phyloP scores from a whole-genome alignment of 2,113 vertebrate species.

The Halichoeres trimaculatus region DNA sequence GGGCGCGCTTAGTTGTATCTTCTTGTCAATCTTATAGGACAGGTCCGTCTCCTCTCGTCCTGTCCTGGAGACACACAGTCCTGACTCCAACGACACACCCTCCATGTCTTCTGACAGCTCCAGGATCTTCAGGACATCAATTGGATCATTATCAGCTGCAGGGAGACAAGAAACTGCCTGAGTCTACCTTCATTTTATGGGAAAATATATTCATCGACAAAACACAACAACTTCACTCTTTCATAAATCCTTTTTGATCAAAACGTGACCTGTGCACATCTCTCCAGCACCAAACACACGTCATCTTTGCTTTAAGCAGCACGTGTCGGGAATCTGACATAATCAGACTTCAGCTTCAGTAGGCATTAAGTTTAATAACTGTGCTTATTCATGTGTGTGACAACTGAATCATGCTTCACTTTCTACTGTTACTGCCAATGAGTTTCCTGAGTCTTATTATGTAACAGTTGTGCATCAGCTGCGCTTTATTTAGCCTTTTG shows the following conservation, averaged over 20 bases:
- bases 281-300: background rate
- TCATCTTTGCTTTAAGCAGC: background rate
- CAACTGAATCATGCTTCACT: background rate
- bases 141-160: constrained; percentile 75
- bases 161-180: background rate
- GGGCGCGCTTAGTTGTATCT: constrained; percentile 84
- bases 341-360: background rate
- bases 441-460: background rate
- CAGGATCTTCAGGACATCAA: constrained; percentile 87
- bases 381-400: background rate
- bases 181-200: background rate
- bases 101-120: constrained; percentile 84
- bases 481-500: too few relatives aligned
- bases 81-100: constrained; percentile 84
- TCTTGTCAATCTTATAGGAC: constrained; percentile 86
- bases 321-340: background rate
- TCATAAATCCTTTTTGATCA: background rate
- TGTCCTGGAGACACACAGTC: constrained; percentile 85
- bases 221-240: background rate
- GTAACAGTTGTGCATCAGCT: background rate
- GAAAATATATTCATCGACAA: background rate
- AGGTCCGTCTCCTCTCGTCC: constrained; percentile 83
- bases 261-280: background rate
- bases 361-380: background rate
- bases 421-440: background rate